These are phyloP conservation scores for Dromas ardeola DNA, from an alignment of 2,113 vertebrate species.

Conservation along the genomic window DNA sequence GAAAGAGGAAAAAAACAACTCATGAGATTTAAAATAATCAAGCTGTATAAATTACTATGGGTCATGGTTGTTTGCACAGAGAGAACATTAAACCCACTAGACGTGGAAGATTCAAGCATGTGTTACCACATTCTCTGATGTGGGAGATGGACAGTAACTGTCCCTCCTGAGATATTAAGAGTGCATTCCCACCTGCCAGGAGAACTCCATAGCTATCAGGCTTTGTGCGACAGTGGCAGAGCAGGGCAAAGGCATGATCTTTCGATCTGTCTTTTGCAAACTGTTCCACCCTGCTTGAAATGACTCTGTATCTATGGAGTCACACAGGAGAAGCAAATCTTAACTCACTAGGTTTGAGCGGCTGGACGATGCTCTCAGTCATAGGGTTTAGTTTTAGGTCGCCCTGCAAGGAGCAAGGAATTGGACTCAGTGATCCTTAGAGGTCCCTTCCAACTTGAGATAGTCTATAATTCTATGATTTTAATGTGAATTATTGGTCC, in stretches of 20 bases:
- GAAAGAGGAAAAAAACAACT: not conserved
- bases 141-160: not conserved
- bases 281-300: not conserved
- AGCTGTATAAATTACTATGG: not conserved
- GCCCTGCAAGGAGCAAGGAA: accelerated
- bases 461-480: not conserved
- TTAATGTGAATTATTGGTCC: not conserved
- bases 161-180: not conserved
- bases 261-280: not conserved
- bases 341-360: not conserved
- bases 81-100: not conserved
- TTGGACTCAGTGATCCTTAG: not conserved
- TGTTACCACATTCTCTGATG: not conserved
- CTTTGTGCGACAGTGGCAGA: accelerated
- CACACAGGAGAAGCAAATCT: not conserved
- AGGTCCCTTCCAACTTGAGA: not conserved
- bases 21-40: not conserved
- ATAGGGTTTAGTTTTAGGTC: not conserved
- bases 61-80: not conserved
- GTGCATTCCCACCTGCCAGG: not conserved
- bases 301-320: not conserved
- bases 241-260: not conserved
- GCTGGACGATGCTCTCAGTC: accelerated
- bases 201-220: not conserved
- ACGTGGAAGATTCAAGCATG: not conserved